Evolutionary conservation across 2,888 invertebrate genomes (phyloP), one percentile per base, ranked within the genome.

Genomic region (Tinea trinotella): DNA sequence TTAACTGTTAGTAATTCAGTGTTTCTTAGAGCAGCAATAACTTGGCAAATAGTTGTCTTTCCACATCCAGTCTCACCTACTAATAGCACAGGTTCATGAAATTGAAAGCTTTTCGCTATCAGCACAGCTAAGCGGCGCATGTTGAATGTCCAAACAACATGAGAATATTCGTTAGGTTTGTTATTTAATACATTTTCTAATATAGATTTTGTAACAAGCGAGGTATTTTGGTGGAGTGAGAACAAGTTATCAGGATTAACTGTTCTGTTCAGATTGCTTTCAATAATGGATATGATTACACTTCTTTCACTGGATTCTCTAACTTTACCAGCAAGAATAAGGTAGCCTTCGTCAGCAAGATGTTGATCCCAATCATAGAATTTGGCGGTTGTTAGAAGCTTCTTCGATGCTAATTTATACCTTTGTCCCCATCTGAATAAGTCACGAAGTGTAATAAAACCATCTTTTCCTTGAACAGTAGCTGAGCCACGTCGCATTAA

Each of bases 51-150:
- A 0, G 98, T 98, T 0, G 99, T 99, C 87, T 99, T 99, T 0
- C 99, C 99, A 68, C 98, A 96, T 0, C 98, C 99, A 1, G 99
- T 99, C 69, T 98, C 98, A 7, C 99, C 99, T 0, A 99, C 97
- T 40, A 99, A 81, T 48, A 99, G 77, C 0, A 98, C 94, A 0
- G 99, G 99, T 73, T 99, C 99, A 62, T 93, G 90, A 66, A 96
- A 99, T 60, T 92, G 89, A 61, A 97, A 89, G 0, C 98, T 95
- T 79, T 98, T 95, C 0, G 90, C 91, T 1, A 93, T 91, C 12
- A 94, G 71, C 12, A 94, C 91, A 0, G 93, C 93, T 70, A 93
- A 87, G 63, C 92, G 87, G 53, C 96, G 88, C 93, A 98, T 94
- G 65, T 94, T 95, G 60, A 89, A 91, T 0, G 99, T 99, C 97